Conservation (phyloP, 2,888 invertebrate species). For the Tipula confusa region DNA sequence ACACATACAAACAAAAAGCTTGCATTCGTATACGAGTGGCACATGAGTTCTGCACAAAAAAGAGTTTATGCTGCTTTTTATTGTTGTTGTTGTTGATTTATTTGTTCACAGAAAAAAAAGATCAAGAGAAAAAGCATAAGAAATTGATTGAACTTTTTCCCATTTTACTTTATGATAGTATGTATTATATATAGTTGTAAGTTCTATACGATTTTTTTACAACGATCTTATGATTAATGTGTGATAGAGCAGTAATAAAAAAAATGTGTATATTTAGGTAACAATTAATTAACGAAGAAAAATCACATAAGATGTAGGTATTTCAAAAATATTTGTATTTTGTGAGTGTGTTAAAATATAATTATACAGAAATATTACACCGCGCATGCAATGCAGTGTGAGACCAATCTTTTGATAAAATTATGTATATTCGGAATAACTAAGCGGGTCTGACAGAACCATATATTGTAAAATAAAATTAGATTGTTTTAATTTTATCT, state of each 20-base stretch:
- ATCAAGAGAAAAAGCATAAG: background rate
- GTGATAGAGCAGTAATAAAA: background rate
- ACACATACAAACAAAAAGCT: background rate
- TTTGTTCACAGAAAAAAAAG: background rate
- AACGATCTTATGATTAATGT: background rate
- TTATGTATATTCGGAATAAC: no score
- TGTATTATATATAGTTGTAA: background rate
- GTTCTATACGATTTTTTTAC: background rate
- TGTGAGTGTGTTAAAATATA: background rate
- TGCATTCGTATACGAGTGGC: background rate
- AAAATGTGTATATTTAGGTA: background rate
- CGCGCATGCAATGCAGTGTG: background rate
- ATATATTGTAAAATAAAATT: no score
- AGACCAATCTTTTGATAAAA: no score
- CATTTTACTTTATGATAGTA: background rate
- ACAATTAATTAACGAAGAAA: background rate
- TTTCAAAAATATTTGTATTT: background rate
- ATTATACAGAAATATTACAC: background rate
- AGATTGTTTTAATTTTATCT: no score
- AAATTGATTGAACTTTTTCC: constrained; percentile 16
- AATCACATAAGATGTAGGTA: background rate
- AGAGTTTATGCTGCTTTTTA: no score
- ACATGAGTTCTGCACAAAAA: constrained; percentile 21
- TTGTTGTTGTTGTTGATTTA: no score
- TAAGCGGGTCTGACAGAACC: no score